Evolutionary conservation across 2,113 vertebrate species (phyloP).

Genomic region (Scophthalmus maximus): DNA sequence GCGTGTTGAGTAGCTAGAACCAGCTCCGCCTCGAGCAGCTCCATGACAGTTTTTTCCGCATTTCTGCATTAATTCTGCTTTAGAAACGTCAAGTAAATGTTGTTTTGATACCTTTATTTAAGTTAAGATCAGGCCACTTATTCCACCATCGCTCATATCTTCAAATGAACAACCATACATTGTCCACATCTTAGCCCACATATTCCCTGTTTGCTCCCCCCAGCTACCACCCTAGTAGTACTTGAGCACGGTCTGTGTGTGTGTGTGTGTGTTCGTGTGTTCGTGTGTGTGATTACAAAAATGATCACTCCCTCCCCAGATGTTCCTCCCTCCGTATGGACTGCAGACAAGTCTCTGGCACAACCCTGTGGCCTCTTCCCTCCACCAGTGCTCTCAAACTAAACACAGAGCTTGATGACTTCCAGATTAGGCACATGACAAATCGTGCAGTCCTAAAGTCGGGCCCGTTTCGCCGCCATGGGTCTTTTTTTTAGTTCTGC

Average conservation of each 20-base stretch:
- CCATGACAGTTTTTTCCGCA: no score
- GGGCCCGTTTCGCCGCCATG: slow-evolving; percentile 22
- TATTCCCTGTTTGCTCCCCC: not conserved
- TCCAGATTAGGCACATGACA: slow-evolving; percentile 69
- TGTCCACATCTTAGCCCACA: not conserved
- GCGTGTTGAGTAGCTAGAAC: no score
- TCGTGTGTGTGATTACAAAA: slow-evolving; percentile 1
- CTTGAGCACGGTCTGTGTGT: slow-evolving; percentile 22
- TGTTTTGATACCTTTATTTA: no score
- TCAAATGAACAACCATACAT: not conserved
- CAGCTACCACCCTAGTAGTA: no score
- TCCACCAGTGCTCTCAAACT: slow-evolving; percentile 46
- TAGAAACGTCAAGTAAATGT: no score
- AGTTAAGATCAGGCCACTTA: no score
- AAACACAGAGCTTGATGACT: slow-evolving; percentile 68
- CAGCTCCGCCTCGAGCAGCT: no score
- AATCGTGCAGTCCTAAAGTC: slow-evolving; percentile 44
- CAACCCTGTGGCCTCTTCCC: slow-evolving; percentile 47
- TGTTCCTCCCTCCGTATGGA: slow-evolving; percentile 53
- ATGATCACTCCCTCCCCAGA: slow-evolving; percentile 27
- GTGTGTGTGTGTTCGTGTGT: slow-evolving; percentile 9
- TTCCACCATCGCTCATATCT: not conserved
- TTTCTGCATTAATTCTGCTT: no score
- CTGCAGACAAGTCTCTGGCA: slow-evolving; percentile 46
- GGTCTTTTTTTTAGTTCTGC: slow-evolving; percentile 25